phyloP scores from a whole-genome alignment of 2,888 invertebrate species.

The Megastigmus dorsalis region DNA sequence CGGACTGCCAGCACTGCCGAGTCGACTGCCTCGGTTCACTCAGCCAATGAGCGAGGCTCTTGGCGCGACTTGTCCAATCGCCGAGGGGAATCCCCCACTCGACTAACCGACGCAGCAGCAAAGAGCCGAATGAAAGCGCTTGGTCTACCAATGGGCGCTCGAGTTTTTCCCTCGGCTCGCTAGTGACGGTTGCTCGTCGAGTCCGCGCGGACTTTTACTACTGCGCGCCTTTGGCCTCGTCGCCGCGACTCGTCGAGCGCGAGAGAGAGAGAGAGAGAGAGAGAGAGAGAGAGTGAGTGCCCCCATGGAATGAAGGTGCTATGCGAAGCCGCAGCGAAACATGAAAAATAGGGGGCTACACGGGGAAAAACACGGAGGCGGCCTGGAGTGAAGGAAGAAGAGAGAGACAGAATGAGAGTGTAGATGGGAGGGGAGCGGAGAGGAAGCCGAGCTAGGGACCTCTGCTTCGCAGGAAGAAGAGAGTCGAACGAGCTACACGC shows the following conservation, averaged over 20 bases:
- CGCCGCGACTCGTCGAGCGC: conserved; percentile 24
- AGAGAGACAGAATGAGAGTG: conserved; percentile 45
- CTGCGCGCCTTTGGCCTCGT: conserved; percentile 42
- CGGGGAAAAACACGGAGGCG: conserved; percentile 71
- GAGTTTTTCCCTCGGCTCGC: conserved; percentile 57
- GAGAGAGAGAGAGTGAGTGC: conserved; percentile 37
- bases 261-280: conserved; percentile 15
- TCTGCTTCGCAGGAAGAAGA: conserved; percentile 47
- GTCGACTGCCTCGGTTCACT: no score
- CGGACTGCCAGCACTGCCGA: conserved; percentile 65
- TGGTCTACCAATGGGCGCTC: conserved; percentile 60
- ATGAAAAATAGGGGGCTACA: conserved; percentile 75
- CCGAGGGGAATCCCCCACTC: conserved; percentile 40
- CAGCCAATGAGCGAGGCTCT: conserved; percentile 6
- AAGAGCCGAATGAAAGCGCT: conserved; percentile 64
- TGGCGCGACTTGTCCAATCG: conserved; percentile 58
- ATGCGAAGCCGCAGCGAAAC: conserved; percentile 75
- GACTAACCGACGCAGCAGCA: conserved; percentile 43
- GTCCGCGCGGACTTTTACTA: conserved; percentile 69
- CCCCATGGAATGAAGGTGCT: conserved; percentile 70
- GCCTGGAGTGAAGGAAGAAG: conserved; percentile 56
- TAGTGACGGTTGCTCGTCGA: conserved; percentile 57
- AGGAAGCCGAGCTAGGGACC: conserved; percentile 57
- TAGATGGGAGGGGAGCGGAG: conserved; percentile 40
- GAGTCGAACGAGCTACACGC: conserved; percentile 56